A percentile compares a stretch with the other conserved stretches of the same genome.
Conservation (phyloP, 2,888 invertebrate species). For the Himalopsyche tibetana region DNA sequence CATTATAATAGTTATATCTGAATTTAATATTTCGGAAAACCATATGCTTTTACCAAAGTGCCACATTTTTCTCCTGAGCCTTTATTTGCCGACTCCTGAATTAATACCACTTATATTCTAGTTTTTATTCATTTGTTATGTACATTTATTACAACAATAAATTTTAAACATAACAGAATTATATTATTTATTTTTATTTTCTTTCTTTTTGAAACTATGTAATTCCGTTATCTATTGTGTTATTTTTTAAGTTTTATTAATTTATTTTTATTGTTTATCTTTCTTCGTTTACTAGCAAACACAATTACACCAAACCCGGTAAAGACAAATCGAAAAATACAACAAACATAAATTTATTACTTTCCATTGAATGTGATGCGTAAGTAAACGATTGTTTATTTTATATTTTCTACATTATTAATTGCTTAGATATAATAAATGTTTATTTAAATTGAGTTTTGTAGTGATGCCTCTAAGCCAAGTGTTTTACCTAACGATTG, state of each 20-base stretch:
- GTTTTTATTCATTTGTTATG: too few species aligned
- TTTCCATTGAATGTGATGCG: slow-evolving; percentile 66
- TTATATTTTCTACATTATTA: not conserved
- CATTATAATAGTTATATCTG: too few species aligned
- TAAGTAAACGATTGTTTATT: slow-evolving; percentile 55
- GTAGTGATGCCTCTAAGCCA: slow-evolving; percentile 51
- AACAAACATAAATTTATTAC: slow-evolving; percentile 63
- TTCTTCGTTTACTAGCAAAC: slow-evolving; percentile 64
- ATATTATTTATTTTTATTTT: slow-evolving; percentile 19
- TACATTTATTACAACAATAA: too few species aligned
- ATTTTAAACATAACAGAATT: not conserved
- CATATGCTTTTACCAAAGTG: too few species aligned
- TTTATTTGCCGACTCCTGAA: too few species aligned
- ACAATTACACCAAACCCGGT: slow-evolving; percentile 62
- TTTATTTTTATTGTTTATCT: slow-evolving; percentile 50
- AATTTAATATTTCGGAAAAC: too few species aligned
- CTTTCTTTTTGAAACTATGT: slow-evolving; percentile 46
- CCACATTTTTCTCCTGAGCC: too few species aligned
- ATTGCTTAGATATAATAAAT: slow-evolving; percentile 19
- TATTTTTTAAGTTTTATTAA: slow-evolving; percentile 2
- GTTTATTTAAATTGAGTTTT: slow-evolving; percentile 43
- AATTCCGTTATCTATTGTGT: slow-evolving; percentile 49
- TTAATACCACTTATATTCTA: too few species aligned
- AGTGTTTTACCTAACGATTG: slow-evolving; percentile 36
- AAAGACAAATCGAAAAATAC: slow-evolving; percentile 61